Conservation (phyloP, 92 coral and sea anemone species). For the Epizoanthus ramosus region DNA sequence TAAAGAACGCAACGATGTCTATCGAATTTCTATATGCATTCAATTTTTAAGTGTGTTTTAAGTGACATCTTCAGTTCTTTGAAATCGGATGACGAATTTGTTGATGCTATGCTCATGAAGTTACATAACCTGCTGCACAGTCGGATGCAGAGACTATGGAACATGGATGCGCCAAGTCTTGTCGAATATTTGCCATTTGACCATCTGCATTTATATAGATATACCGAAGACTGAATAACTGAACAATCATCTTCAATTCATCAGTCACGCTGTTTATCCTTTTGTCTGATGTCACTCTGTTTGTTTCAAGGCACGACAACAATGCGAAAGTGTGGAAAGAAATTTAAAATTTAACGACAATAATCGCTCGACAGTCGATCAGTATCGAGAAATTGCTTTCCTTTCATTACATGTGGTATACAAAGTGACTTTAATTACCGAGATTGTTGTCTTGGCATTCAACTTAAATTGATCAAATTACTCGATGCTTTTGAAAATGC, state of each 20-base stretch:
- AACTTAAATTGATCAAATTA: neutral
- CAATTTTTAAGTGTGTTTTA: neutral
- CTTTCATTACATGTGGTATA: neutral
- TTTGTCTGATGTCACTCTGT: conserved; percentile 28
- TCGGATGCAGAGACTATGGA: conserved; percentile 4
- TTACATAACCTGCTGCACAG: too few species aligned
- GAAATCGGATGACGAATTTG: neutral
- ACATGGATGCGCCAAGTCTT: neutral
- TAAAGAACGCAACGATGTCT: conserved; percentile 10
- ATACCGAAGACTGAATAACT: conserved; percentile 28
- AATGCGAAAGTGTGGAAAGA: conserved; percentile 37
- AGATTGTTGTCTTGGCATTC: neutral
- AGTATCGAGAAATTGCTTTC: neutral
- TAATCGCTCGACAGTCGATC: neutral
- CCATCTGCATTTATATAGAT: neutral
- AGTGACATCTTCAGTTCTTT: neutral
- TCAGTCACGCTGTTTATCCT: conserved; percentile 15
- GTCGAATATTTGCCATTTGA: conserved; percentile 33
- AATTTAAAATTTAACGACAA: conserved; percentile 13
- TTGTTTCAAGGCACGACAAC: conserved; percentile 34
- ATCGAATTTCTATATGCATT: neutral
- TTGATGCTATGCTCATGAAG: too few species aligned
- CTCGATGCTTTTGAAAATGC: neutral
- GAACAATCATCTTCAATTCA: conserved; percentile 11
- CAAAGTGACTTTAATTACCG: neutral